phyloP scores from a whole-genome alignment of 2,888 invertebrate species.

The Torymus texanus region DNA sequence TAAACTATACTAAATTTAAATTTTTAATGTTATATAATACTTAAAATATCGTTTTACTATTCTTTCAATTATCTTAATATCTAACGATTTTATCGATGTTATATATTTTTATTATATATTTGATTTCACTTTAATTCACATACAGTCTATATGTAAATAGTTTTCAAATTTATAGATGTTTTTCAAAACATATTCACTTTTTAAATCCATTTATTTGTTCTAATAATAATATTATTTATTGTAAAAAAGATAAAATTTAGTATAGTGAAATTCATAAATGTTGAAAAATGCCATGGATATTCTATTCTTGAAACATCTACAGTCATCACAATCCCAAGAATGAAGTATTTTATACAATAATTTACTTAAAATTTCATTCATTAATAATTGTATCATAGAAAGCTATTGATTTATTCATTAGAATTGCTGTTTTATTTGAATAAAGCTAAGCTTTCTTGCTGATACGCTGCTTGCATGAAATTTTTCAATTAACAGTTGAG shows the following conservation, averaged over 20 bases:
- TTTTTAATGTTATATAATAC: no score
- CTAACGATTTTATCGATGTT: no score
- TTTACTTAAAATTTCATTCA: constrained; percentile 27
- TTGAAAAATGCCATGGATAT: neutral
- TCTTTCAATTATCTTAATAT: neutral
- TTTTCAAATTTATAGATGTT: no score
- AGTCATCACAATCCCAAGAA: constrained; percentile 13
- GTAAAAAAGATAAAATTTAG: constrained; percentile 23
- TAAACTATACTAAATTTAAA: constrained; percentile 36
- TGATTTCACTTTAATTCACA: no score
- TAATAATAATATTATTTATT: neutral
- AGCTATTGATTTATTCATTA: constrained; percentile 42
- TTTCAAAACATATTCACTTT: no score
- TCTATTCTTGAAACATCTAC: constrained; percentile 8
- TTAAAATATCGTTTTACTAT: no score
- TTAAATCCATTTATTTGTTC: no score
- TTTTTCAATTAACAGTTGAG: constrained; percentile 35
- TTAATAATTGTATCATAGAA: constrained; percentile 39
- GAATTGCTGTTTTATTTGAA: constrained; percentile 38
- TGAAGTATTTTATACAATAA: constrained; percentile 28
- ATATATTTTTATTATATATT: no score
- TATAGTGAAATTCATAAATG: constrained; percentile 16
- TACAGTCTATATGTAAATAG: no score
- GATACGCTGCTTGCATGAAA: constrained; percentile 49
- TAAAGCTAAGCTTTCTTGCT: constrained; percentile 50